A percentile compares a stretch with the other conserved stretches of the same genome.
phyloP scores from a whole-genome alignment of 1,140 invertebrate genomes.

The Hyphantria cunea region DNA sequence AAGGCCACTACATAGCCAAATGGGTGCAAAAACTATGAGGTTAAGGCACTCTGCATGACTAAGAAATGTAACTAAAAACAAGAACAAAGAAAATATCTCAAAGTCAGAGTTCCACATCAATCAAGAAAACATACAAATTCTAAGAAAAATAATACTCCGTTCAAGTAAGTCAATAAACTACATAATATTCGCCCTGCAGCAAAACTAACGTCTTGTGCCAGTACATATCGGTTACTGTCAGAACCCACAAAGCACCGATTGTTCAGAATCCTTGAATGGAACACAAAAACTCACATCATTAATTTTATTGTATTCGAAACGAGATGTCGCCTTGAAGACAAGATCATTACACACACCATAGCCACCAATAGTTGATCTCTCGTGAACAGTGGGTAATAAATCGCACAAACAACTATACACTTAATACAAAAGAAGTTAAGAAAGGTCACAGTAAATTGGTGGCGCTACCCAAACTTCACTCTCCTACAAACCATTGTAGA shows the following conservation, averaged over 20 bases:
- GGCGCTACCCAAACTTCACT: constrained; percentile 62
- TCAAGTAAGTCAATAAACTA: constrained; percentile 3
- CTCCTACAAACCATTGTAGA: constrained; percentile 60
- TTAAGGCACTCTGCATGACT: constrained; percentile 64
- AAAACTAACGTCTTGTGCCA: constrained; percentile 4
- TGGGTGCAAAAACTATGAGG: constrained; percentile 63
- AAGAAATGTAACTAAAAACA: constrained; percentile 48
- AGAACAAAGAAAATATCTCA: constrained; percentile 52
- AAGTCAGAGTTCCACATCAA: constrained; percentile 30
- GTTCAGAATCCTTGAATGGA: constrained; percentile 67
- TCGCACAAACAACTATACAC: constrained; percentile 11
- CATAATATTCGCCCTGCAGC: constrained; percentile 12
- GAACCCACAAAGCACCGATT: constrained; percentile 42
- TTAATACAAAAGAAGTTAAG: constrained; percentile 25
- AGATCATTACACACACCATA: constrained; percentile 46
- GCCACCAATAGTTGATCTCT: constrained; percentile 46
- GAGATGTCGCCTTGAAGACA: constrained; percentile 69
- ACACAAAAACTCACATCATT: constrained; percentile 68
- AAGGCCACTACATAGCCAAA: constrained; percentile 66
- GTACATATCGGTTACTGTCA: constrained; percentile 28
- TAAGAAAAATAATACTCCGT: constrained; percentile 1
- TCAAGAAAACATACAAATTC: constrained; percentile 24
- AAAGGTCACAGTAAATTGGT: constrained; percentile 58
- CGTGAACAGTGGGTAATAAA: constrained; percentile 11
- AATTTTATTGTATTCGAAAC: constrained; percentile 68